Conservation (phyloP, 2,113 vertebrate genomes). For the Gallinago undulata region DNA sequence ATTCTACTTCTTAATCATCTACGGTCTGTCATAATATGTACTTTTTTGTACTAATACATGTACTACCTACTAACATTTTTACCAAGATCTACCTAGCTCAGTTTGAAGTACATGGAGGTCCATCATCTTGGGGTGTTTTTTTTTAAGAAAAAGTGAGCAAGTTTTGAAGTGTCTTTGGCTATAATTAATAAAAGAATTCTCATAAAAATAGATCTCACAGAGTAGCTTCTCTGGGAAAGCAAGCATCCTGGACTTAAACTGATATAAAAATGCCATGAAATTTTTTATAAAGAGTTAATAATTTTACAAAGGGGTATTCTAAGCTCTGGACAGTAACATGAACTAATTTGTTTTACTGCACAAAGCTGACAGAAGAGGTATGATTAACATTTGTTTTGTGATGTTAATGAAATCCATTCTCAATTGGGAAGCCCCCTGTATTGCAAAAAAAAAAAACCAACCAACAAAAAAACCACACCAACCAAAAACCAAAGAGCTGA, state of each 20-base stretch:
- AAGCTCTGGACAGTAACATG: neutral
- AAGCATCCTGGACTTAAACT: neutral
- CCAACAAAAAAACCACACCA: neutral
- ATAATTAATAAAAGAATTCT: neutral
- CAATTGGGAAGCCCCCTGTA: neutral
- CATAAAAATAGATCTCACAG: neutral
- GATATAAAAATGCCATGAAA: neutral
- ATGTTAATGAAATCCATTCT: conserved; percentile 18
- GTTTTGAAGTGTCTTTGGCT: neutral
- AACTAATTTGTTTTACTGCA: conserved; percentile 19
- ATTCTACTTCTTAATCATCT: neutral
- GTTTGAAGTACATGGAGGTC: neutral
- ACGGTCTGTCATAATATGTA: neutral
- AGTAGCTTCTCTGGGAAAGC: neutral
- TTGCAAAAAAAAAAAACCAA: neutral
- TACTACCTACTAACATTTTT: neutral
- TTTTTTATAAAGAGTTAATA: neutral
- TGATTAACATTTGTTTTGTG: neutral
- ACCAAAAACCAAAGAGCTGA: neutral
- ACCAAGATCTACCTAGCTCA: neutral
- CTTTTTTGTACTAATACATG: neutral
- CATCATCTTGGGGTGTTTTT: neutral
- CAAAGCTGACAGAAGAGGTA: neutral
- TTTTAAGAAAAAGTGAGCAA: neutral
- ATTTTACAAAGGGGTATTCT: neutral